phyloP scores from a whole-genome alignment of 1,140 invertebrate species.

The Cydia fagiglandana region DNA sequence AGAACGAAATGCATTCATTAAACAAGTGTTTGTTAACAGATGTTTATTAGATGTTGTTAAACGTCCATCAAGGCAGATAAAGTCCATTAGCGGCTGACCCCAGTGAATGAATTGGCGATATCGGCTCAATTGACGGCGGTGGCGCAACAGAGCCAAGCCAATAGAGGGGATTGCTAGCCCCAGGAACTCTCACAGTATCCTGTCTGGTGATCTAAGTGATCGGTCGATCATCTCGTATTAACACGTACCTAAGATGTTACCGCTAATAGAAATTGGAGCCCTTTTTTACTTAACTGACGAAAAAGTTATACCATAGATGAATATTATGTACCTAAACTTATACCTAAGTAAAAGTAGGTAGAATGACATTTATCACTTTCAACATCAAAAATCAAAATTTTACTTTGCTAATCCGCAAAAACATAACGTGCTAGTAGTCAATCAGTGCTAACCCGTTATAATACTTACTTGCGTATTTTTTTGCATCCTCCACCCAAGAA shows the following conservation, averaged over 20 bases:
- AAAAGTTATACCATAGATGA: no score
- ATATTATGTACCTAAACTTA: no score
- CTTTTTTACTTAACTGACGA: no score
- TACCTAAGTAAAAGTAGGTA: no score
- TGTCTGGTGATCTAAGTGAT: not conserved
- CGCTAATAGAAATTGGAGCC: not conserved
- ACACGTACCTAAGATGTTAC: not conserved
- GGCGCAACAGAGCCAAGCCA: conserved; percentile 38
- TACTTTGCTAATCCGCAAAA: no score
- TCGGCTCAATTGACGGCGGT: conserved; percentile 56
- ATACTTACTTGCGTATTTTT: no score
- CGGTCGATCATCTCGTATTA: conserved; percentile 1
- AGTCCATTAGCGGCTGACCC: conserved; percentile 51
- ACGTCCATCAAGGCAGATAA: conserved; percentile 43
- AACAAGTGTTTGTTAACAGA: conserved; percentile 20
- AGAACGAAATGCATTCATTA: conserved; percentile 14
- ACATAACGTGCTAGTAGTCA: no score
- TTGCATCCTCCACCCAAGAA: no score
- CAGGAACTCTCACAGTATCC: conserved; percentile 22
- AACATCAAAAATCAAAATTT: no score
- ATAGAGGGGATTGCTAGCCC: not conserved
- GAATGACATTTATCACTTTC: no score
- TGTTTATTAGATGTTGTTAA: conserved; percentile 12
- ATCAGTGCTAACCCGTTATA: no score
- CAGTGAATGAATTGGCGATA: conserved; percentile 66